Evolutionary conservation across 2,113 vertebrate genomes (phyloP), one percentile per base, ranked within the genome.

Genomic region (Arenaria interpres): DNA sequence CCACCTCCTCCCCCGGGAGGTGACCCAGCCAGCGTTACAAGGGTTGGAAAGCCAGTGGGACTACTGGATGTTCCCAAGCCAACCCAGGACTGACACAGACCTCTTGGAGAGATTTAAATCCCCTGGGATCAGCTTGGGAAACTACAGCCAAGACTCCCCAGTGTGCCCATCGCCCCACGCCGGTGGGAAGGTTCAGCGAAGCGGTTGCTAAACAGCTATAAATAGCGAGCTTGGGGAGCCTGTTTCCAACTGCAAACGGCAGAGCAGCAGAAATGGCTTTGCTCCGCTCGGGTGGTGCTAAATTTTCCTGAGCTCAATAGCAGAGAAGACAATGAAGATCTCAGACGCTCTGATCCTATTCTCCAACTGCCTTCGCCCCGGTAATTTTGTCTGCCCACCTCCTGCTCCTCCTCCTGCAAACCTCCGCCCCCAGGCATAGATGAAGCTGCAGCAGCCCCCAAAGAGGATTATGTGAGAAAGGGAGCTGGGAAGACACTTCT

Each of bases 371-470:
- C 94, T 87, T 71, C 81, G 27, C 94, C 93, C 91, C 12, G 4
- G 28, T 53, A 39, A 50, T 90, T 95, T 88, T 57, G 21, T 25
- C 83, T 97, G 83, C 96, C 96, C 96, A 97, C 96, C 93, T 94
- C 97, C 97, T 25, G 60, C 78, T 97, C 81, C 88, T 97, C 95
- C 97, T 93, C 93, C 85, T 4, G 89, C 96, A 97, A 96, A 88
- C 94, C 88, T 74, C 97, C 96, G 4, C 93, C 96, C 93, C 95
- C 84, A 2, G 91, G 86, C 60, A 76, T 88, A 74, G 96, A 83
- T 90, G 96, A 76, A 95, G 90, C 79, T 96, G 92, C 96, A 74
- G 94, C 95, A 97, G 86, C 91, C 68, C 9, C 88, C 89, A 17
- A 10, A 81, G 94, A 91, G 71, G 64, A 73, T 30, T 32, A 53